phyloP scores from a whole-genome alignment of 2,888 invertebrate species.

The Archips crataeganus region DNA sequence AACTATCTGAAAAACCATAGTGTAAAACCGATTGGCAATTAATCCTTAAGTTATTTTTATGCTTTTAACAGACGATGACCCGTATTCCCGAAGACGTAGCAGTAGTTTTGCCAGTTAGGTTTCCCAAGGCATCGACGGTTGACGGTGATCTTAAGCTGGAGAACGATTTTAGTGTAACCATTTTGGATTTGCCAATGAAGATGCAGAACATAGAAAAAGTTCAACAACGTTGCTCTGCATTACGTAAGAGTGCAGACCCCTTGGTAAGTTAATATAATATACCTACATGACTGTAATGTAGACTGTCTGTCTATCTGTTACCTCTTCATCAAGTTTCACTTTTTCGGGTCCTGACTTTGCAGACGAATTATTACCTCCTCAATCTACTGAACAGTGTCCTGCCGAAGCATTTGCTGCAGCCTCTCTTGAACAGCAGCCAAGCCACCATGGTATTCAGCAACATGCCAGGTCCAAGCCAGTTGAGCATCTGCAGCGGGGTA shows the following conservation, averaged over 20 bases:
- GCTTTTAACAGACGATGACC: slow-evolving; percentile 55
- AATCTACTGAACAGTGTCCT: slow-evolving; percentile 71
- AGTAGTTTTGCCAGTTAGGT: slow-evolving; percentile 64
- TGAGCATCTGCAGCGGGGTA: slow-evolving; percentile 69
- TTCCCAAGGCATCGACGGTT: slow-evolving; percentile 49
- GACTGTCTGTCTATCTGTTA: no score
- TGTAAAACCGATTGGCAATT: slow-evolving; percentile 23
- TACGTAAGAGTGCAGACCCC: slow-evolving; percentile 73
- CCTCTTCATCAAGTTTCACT: neutral
- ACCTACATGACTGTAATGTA: no score
- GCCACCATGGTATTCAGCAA: slow-evolving; percentile 83
- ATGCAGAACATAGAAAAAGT: slow-evolving; percentile 58
- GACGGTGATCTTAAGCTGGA: slow-evolving; percentile 56
- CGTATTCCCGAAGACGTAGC: slow-evolving; percentile 63
- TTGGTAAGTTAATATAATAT: slow-evolving; percentile 52
- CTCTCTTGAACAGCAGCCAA: slow-evolving; percentile 71
- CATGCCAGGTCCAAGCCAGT: slow-evolving; percentile 75
- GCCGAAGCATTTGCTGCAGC: slow-evolving; percentile 70
- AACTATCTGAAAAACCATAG: slow-evolving; percentile 30
- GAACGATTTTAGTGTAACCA: slow-evolving; percentile 81
- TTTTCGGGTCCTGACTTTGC: slow-evolving; percentile 42
- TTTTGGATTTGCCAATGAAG: slow-evolving; percentile 74
- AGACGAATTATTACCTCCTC: slow-evolving; percentile 80
- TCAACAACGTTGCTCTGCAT: slow-evolving; percentile 57
- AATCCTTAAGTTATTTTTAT: slow-evolving; percentile 7